Conservation (phyloP, 1,140 invertebrate genomes). For the Stenopsyche tienmushanensis region DNA sequence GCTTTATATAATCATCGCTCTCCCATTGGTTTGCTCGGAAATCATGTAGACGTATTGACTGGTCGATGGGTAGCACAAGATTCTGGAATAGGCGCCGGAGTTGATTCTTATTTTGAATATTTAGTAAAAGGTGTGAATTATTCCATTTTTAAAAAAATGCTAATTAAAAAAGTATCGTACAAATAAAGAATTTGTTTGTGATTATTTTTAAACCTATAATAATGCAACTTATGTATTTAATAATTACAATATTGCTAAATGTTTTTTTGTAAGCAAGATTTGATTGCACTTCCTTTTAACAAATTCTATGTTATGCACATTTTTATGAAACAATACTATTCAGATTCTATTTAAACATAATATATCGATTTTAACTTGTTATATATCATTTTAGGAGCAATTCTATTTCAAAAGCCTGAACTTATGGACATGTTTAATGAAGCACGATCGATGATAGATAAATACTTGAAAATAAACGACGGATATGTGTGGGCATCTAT, state of each 20-base stretch:
- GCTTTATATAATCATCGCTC: conserved; percentile 86
- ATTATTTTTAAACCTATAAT: not conserved
- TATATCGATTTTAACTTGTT: not conserved
- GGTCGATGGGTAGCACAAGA: conserved; percentile 97
- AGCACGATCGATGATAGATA: conserved; percentile 78
- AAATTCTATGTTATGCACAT: not conserved
- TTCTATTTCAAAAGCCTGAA: conserved; percentile 78
- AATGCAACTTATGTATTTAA: not conserved
- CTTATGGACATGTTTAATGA: conserved; percentile 90
- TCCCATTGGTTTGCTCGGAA: conserved; percentile 89
- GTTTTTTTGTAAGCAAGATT: not conserved
- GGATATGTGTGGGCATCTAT: conserved; percentile 98
- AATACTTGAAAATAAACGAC: conserved; percentile 89
- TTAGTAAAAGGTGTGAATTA: conserved; percentile 95
- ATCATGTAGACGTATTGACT: conserved; percentile 94
- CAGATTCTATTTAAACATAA: not conserved
- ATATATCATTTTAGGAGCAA: conserved; percentile 59
- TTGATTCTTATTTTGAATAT: conserved; percentile 99
- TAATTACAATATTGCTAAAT: too few relatives aligned
- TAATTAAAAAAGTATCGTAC: too few relatives aligned
- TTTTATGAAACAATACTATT: too few relatives aligned
- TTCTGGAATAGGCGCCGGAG: conserved; percentile 88
- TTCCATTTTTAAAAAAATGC: conserved; percentile 13
- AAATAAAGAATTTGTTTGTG: not conserved
- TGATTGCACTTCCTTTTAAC: not conserved